Conservation (phyloP, 2,888 invertebrate genomes). For the Micoletzkya japonica region DNA sequence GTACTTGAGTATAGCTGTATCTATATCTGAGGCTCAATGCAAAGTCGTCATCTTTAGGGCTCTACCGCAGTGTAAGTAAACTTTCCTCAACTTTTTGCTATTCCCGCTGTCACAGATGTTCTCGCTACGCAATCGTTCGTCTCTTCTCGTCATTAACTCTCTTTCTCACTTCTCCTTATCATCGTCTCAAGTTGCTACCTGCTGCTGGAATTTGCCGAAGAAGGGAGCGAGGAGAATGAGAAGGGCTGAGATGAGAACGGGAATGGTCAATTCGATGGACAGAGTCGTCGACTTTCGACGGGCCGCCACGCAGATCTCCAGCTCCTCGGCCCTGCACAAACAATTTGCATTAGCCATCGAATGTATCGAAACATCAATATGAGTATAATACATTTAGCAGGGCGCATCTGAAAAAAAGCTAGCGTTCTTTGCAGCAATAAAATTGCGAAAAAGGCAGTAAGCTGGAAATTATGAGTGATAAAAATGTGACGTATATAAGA, state of each 20-base stretch:
- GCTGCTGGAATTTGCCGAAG: constrained; percentile 56
- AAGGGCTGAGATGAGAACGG: constrained; percentile 54
- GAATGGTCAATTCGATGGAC: constrained; percentile 53
- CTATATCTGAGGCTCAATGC: too few relatives aligned
- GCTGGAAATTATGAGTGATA: constrained; percentile 15
- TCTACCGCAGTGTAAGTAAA: too few relatives aligned
- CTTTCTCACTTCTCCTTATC: neutral
- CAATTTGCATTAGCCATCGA: neutral
- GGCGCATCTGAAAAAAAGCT: neutral
- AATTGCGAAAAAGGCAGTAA: neutral
- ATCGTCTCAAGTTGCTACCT: constrained; percentile 27
- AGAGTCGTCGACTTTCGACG: constrained; percentile 51
- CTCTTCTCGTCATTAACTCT: neutral
- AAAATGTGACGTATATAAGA: neutral
- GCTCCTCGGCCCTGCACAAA: constrained; percentile 40
- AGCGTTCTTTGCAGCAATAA: neutral
- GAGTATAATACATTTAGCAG: neutral
- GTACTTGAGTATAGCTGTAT: neutral
- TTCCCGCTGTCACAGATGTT: too few relatives aligned
- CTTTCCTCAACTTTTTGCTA: too few relatives aligned
- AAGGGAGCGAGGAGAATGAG: constrained; percentile 55
- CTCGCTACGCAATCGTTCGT: too few relatives aligned
- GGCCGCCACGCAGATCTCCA: constrained; percentile 53
- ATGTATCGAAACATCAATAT: too few relatives aligned
- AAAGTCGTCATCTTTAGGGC: too few relatives aligned